Conservation (phyloP, 2,113 vertebrate genomes). For the Vanacampus margaritifer region DNA sequence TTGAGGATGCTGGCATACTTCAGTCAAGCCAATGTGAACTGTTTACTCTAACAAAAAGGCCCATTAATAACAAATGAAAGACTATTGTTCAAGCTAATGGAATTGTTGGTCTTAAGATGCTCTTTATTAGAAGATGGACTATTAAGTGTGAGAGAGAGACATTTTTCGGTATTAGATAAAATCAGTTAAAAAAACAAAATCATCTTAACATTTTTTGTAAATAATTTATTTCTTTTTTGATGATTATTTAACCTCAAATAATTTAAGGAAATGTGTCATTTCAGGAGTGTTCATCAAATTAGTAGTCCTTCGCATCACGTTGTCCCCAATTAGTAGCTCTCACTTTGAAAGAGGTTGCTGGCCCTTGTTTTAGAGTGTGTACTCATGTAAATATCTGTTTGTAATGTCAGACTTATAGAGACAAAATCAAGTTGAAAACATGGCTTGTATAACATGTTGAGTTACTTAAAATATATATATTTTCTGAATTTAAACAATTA, state of each 20-base stretch:
- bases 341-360: too few species aligned
- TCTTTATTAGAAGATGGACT: not conserved
- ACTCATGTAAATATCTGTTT: not conserved
- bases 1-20: slow-evolving; percentile 22
- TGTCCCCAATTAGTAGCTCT: too few species aligned
- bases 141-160: not conserved
- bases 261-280: too few species aligned
- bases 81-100: slow-evolving; percentile 8
- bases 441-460: not conserved
- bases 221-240: not conserved
- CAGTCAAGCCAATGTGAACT: slow-evolving; percentile 6
- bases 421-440: not conserved
- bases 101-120: slow-evolving; percentile 9
- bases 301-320: too few species aligned
- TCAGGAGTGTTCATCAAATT: too few species aligned
- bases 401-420: not conserved
- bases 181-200: slow-evolving; percentile 4
- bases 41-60: slow-evolving; percentile 37
- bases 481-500: not conserved
- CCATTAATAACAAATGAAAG: slow-evolving; percentile 28
- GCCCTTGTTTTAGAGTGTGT: not conserved
- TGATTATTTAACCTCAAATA: too few species aligned
- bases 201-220: not conserved
- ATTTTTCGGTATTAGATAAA: slow-evolving; percentile 16
- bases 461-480: too few species aligned